A percentile compares a stretch with the other conserved stretches of the same genome.
Conservation (phyloP, 2,113 vertebrate genomes). For the Bombycilla garrulus region DNA sequence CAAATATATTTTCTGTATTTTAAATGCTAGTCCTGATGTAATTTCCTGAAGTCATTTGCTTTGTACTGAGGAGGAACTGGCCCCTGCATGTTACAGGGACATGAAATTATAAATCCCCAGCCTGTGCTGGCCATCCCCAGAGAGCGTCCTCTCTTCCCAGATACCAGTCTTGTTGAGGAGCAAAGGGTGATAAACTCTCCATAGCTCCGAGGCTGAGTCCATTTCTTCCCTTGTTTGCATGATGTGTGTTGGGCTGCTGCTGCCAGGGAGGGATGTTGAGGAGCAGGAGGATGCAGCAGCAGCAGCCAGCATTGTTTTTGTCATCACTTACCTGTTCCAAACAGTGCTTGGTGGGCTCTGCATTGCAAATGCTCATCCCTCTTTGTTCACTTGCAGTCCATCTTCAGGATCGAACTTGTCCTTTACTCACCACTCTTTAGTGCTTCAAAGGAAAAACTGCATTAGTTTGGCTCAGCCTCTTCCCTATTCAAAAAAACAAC, state of each 20-base stretch:
- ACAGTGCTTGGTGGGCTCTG: neutral
- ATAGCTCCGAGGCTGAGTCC: neutral
- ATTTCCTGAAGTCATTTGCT: constrained; percentile 35
- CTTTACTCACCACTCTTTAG: neutral
- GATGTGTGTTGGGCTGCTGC: neutral
- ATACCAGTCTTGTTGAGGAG: fast-evolving
- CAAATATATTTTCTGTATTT: constrained; percentile 45
- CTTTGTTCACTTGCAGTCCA: neutral
- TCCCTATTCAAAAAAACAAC: neutral
- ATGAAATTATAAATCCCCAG: neutral
- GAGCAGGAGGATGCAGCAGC: neutral
- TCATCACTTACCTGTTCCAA: neutral
- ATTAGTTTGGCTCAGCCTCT: neutral
- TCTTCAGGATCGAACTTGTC: neutral
- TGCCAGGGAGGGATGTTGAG: neutral
- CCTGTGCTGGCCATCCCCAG: neutral
- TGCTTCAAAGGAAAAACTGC: neutral
- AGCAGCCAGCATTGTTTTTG: neutral
- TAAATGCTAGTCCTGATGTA: constrained; percentile 33
- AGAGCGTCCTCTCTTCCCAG: neutral
- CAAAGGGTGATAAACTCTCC: neutral
- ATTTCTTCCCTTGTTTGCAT: neutral
- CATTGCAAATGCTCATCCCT: neutral
- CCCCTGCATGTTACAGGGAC: neutral
- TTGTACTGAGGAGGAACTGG: constrained; percentile 38